Percentiles rank a stretch among this genome's conserved stretches.
Evolutionary conservation across 2,113 vertebrate species (phyloP).

Genomic region (Perccottus glenii): DNA sequence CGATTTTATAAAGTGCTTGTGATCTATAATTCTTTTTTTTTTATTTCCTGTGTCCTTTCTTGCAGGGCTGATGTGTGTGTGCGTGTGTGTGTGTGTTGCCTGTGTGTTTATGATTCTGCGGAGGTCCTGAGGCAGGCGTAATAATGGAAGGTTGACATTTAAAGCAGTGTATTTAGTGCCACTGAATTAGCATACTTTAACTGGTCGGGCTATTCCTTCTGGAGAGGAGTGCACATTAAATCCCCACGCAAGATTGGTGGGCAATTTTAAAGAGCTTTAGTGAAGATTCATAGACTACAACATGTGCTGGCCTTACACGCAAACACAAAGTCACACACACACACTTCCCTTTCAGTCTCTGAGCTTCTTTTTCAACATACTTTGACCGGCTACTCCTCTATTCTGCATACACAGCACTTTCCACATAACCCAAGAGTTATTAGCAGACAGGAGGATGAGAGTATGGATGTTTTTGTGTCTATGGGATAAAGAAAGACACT

Average conservation of each 20-base stretch:
- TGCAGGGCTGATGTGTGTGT: conserved; percentile 13
- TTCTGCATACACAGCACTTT: conserved; percentile 68
- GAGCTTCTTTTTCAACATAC: conserved; percentile 29
- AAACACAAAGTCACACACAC: conserved; percentile 20
- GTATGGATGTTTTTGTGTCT: conserved; percentile 20
- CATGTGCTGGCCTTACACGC: conserved; percentile 45
- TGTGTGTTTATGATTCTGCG: conserved; percentile 39
- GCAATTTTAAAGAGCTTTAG: conserved; percentile 72
- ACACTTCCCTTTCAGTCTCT: conserved; percentile 25
- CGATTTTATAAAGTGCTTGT: conserved; percentile 65
- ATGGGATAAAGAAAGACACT: conserved; percentile 48
- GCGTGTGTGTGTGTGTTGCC: conserved; percentile 23
- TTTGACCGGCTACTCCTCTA: conserved; percentile 55
- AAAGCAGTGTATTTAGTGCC: conserved; percentile 75
- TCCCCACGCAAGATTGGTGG: conserved; percentile 66
- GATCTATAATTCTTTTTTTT: conserved; percentile 61
- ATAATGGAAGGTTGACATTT: conserved; percentile 77
- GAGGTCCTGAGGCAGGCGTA: conserved; percentile 35
- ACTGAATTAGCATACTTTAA: conserved; percentile 78
- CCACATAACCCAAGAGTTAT: conserved; percentile 60
- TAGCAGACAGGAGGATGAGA: conserved; percentile 31
- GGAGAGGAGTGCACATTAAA: conserved; percentile 67
- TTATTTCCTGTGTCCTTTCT: conserved; percentile 31
- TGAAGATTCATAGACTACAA: conserved; percentile 72
- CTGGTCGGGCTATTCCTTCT: conserved; percentile 65